Base-by-base conservation (phyloP, 2,888 invertebrate species). In the Xestoiulus laeticollis region DNA sequence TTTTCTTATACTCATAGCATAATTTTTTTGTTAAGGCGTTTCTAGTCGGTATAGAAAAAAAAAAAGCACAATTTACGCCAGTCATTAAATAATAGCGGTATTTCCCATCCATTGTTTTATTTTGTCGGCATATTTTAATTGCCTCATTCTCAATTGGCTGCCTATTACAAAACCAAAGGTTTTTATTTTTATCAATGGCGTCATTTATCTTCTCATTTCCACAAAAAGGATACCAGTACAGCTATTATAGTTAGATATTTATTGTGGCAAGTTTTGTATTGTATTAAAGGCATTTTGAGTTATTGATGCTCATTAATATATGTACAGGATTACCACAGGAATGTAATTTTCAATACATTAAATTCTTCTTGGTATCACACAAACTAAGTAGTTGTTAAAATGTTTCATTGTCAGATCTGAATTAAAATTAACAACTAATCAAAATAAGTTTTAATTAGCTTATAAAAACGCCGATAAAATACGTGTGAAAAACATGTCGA, bases 81-180 rank as follows among this genome's bases (percentile, higher is more conserved):
- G 59, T 59, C 59, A 59, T 59, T 59, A 59, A 22, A 59, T 59
- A 59, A 59, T 59, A 59, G 59, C 59, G 59, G 59, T 59, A 59
- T 59, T 59, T 59, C 59, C 59, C 59, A 59, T 59, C 59, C 59
- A 59, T 59, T 59, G 59, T 59, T 59, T 59, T 59, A 59, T 59
- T 59, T 59, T 59, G 59, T 59, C 59, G 59, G 59, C 59, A 59
- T 59, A n/a, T 59, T 59, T 59, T 59, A 59, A 59, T 59, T 59
- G 59, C 59, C 59, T 59, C 59, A 59, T 59, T 59, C 59, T n/a
- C 59, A 59, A 59, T 59, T 59, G n/a, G 59, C 59, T 59, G 59
- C 59, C 59, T 59, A 59, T 59, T 59, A n/a, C 59, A 22, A 59
- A 22, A 59, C n/a, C 6, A 59, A n/a, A 59, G 5, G 59, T n/a